These are phyloP conservation scores for Odontamblyopus rebecca DNA, from an alignment of 2,797 vertebrate species.

Conservation along the genomic window DNA sequence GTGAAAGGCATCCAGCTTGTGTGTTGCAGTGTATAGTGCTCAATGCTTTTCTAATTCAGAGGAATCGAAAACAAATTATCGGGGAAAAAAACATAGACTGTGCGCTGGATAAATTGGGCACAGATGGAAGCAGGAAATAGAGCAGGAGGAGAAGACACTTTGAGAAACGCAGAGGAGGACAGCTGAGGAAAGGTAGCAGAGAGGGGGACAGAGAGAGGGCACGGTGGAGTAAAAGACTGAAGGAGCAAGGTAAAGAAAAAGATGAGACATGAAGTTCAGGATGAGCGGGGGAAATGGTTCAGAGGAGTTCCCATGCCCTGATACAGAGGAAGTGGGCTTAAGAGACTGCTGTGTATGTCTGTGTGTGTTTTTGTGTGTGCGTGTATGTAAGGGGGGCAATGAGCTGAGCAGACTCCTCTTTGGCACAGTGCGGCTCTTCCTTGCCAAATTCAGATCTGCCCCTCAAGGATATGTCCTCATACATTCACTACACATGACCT, in stretches of 20 bases:
- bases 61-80: slow-evolving; percentile 99
- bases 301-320: slow-evolving; percentile 82
- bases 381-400: slow-evolving; percentile 60
- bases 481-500: slow-evolving; percentile 33
- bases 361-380: slow-evolving; percentile 40
- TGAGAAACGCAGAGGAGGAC: slow-evolving; percentile 36
- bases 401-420: slow-evolving; percentile 73
- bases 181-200: slow-evolving; percentile 42
- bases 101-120: slow-evolving; percentile 91
- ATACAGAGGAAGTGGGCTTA: slow-evolving; percentile 79
- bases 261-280: slow-evolving; percentile 46
- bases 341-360: slow-evolving; percentile 58
- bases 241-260: slow-evolving; percentile 45
- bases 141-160: slow-evolving; percentile 56
- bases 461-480: slow-evolving; percentile 43
- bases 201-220: slow-evolving; percentile 56
- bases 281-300: slow-evolving; percentile 71
- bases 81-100: slow-evolving; percentile 80
- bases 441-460: slow-evolving; percentile 62
- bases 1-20: slow-evolving; percentile 34
- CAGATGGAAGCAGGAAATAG: slow-evolving; percentile 88
- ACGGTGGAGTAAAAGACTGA: slow-evolving; percentile 49
- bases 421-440: slow-evolving; percentile 64
- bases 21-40: slow-evolving; percentile 69
- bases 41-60: slow-evolving; percentile 94